Evolutionary conservation across 2,888 invertebrate genomes (phyloP), one percentile per base, ranked within the genome.

Genomic region (Sarcophaga subvicina): DNA sequence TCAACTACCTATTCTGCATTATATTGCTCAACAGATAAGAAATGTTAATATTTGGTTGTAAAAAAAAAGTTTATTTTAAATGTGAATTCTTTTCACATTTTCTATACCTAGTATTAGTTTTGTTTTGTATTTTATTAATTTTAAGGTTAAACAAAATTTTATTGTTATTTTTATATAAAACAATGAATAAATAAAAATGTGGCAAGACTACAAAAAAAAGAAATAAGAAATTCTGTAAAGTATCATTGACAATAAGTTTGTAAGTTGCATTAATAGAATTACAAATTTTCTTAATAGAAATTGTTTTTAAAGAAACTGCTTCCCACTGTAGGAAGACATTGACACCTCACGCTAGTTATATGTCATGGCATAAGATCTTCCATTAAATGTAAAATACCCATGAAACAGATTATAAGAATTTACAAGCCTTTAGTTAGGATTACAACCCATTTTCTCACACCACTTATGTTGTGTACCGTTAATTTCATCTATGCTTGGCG

Each of bases 41-140:
- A 45, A 75, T 73, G 63, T 77, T 22, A 66, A 70, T 60, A 63
- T 73, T 81, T 78, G 60, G 66, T 75, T 78, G 63, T 62, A 63
- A 54, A 27, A 66, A 76, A 66, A 72, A 69, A 59, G 69, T 54
- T 45, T 62, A 70, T 76, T 63, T 47, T 81, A 27, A 69, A 69
- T 72, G 47, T 12, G 27, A 45, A 64, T 76, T 12, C 27, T 17
- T 47, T 66, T 69, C 37, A 37, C 37, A 37, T 37, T 66, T 47
- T 62, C 25, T 60, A 67, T 54, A 75, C 62, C 59, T 87, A 87
- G 84, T 81, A 81, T 84, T 84, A 87, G 78, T 76, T 83, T 54
- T 80, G 70, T 83, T 84, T 79, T 72, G 69, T 79, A 69, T 79
- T 83, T 81, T 83, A 49, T 83, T 83, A 83, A 81, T 81, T 87